These are phyloP conservation scores for Mesochorus sp. DNA, from an alignment of 2,888 invertebrate species.

Conservation along the genomic window DNA sequence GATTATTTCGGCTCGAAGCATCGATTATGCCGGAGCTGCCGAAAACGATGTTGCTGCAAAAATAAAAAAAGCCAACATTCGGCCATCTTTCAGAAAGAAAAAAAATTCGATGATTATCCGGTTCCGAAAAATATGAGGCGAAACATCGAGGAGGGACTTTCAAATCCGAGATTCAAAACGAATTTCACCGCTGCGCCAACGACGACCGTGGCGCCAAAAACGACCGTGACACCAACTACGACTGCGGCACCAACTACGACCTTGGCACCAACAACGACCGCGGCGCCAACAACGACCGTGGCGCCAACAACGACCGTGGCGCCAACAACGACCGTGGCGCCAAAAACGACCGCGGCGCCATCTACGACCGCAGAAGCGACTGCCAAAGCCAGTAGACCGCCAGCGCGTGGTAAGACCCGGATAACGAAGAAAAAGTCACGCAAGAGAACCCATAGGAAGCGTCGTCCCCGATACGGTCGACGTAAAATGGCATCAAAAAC, in stretches of 20 bases:
- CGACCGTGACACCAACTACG: not conserved
- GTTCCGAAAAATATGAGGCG: too few species aligned
- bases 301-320: conserved; percentile 3
- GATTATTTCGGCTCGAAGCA: not conserved
- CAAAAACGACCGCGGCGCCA: not conserved
- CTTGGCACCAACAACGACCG: not conserved
- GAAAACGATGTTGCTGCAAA: not conserved
- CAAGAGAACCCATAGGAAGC: too few species aligned
- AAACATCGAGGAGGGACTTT: too few species aligned
- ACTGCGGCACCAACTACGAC: not conserved
- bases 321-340: not conserved
- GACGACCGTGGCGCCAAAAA: not conserved
- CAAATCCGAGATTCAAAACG: too few species aligned
- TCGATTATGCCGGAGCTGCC: conserved; percentile 9
- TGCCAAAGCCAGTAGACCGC: not conserved
- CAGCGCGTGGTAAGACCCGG: not conserved
- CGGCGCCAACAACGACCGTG: conserved; percentile 4
- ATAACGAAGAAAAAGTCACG: too few species aligned
- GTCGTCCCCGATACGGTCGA: not conserved
- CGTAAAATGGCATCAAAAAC: not conserved
- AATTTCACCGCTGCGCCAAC: conserved; percentile 4
- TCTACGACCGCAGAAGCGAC: not conserved
- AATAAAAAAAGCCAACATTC: too few species aligned
- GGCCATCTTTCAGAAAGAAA: too few species aligned
- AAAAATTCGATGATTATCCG: too few species aligned